phyloP scores from a whole-genome alignment of 2,888 invertebrate genomes.

The Caenorhabditis angaria region DNA sequence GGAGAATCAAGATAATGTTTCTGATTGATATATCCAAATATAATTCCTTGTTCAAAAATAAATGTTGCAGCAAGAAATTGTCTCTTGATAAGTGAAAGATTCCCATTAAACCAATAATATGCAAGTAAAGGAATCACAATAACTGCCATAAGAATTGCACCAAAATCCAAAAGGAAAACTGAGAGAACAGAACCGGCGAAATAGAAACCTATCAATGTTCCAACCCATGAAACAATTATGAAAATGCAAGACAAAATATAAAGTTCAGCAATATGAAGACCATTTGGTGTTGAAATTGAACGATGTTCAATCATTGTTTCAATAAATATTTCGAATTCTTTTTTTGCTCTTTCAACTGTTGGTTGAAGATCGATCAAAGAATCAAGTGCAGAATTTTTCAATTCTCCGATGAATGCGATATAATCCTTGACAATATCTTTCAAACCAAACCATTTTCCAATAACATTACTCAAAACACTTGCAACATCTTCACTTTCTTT shows the following conservation, averaged over 20 bases:
- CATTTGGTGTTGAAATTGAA: conserved; percentile 12
- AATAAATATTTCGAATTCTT: background rate
- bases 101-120: conserved; percentile 12
- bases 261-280: conserved; percentile 9
- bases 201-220: conserved; percentile 26
- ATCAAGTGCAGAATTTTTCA: background rate
- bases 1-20: conserved; percentile 20
- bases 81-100: conserved; percentile 3
- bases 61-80: conserved; percentile 16
- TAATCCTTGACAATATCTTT: background rate
- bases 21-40: conserved; percentile 32
- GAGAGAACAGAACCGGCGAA: conserved; percentile 16
- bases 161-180: conserved; percentile 23
- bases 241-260: conserved; percentile 19
- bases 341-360: conserved; percentile 5
- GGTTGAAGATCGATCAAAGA: background rate
- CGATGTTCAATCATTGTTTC: background rate
- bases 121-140: conserved; percentile 24
- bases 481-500: background rate
- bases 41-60: conserved; percentile 17
- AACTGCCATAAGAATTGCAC: conserved; percentile 16
- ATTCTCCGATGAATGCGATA: background rate
- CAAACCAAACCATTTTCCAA: background rate
- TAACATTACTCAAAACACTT: background rate
- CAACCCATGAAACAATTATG: conserved; percentile 15